These are phyloP conservation scores for Dolichallabes microphthalmus DNA, from an alignment of 2,113 vertebrate genomes.

Conservation along the genomic window DNA sequence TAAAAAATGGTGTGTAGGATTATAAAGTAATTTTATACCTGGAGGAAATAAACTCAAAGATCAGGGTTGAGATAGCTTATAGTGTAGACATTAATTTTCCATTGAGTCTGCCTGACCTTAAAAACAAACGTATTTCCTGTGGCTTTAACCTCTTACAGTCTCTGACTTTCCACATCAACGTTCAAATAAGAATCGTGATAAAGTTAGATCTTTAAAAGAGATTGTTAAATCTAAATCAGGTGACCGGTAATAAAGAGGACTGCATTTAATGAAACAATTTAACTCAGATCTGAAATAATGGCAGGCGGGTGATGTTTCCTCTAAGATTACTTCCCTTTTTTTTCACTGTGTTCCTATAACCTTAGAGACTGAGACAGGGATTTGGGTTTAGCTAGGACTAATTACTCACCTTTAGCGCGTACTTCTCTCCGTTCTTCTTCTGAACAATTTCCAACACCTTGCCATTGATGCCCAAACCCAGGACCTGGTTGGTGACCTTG, in stretches of 20 bases:
- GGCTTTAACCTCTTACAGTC: neutral
- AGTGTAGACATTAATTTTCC: neutral
- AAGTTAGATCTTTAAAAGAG: neutral
- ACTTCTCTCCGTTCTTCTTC: constrained; percentile 87
- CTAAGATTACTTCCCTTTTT: neutral
- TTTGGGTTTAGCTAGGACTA: too few species aligned
- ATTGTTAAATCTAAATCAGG: too few species aligned
- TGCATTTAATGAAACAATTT: neutral
- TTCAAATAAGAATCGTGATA: too few species aligned
- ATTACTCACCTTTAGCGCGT: constrained; percentile 84
- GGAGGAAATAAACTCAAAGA: too few species aligned
- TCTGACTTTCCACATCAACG: neutral
- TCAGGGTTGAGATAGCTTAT: neutral
- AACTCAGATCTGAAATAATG: neutral
- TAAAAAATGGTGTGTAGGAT: too few species aligned
- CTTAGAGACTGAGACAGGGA: neutral
- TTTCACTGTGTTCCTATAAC: neutral
- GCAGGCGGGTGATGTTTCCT: neutral
- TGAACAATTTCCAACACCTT: constrained; percentile 90
- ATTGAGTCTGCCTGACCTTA: constrained; percentile 34
- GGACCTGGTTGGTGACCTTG: constrained; percentile 91
- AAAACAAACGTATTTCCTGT: neutral
- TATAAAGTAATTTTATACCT: neutral
- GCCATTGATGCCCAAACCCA: constrained; percentile 94
- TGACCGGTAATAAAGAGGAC: neutral